A percentile compares a stretch with the other conserved stretches of the same genome.
Evolutionary conservation across 2,113 vertebrate species (phyloP).

Genomic region (Meles meles): DNA sequence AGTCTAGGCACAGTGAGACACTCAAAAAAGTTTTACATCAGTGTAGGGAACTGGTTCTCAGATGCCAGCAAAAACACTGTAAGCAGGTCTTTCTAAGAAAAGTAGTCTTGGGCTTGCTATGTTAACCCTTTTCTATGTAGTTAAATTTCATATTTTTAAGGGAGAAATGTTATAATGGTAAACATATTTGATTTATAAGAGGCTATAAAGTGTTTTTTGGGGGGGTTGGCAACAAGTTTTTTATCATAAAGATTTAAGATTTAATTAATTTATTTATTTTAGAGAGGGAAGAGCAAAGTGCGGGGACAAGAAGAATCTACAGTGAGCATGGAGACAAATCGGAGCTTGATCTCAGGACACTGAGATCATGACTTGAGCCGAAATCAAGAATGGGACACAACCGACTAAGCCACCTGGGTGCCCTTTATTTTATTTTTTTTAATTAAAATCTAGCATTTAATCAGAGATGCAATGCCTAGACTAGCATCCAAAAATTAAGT

Average conservation of each 20-base stretch:
- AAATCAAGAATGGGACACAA: not conserved
- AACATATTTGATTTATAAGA: not conserved
- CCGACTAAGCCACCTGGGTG: not conserved
- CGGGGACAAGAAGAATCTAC: not conserved
- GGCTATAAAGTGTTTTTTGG: not conserved
- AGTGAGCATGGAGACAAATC: no score
- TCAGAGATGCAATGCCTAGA: not conserved
- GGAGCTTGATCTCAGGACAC: not conserved
- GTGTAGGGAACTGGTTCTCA: not conserved
- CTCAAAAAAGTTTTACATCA: not conserved
- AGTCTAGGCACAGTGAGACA: not conserved
- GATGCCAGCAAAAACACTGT: not conserved
- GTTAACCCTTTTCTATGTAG: not conserved
- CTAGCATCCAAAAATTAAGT: not conserved
- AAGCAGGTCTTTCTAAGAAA: not conserved
- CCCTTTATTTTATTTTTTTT: no score
- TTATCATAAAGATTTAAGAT: not conserved
- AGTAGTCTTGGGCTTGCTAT: not conserved
- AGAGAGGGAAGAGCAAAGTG: not conserved
- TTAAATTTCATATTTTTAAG: not conserved
- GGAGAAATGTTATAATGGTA: not conserved
- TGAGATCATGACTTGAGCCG: not conserved
- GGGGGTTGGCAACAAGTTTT: not conserved
- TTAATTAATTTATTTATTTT: not conserved
- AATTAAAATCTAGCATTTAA: constrained; percentile 28